Percentiles rank a stretch among this genome's conserved stretches.
Conservation (phyloP, 2,888 invertebrate genomes). For the Leptinotarsa haldemani region DNA sequence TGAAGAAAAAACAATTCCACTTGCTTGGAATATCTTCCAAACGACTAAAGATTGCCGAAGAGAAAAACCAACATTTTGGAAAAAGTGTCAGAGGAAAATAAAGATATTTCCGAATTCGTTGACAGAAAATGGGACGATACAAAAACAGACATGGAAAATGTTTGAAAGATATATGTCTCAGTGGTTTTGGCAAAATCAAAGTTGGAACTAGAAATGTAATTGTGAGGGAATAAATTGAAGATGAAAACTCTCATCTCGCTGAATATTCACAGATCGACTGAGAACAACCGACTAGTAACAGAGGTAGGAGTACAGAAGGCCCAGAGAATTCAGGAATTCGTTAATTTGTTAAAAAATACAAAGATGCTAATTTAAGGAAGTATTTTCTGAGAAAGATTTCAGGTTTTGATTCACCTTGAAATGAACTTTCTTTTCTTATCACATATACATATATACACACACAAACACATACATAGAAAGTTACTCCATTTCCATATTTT, state of each 20-base stretch:
- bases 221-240: slow-evolving; percentile 53
- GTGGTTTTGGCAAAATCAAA: slow-evolving; percentile 59
- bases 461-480: neutral
- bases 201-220: slow-evolving; percentile 58
- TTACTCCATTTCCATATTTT: slow-evolving; percentile 28
- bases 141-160: slow-evolving; percentile 42
- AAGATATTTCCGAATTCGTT: slow-evolving; percentile 42
- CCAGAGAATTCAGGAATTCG: slow-evolving; percentile 61
- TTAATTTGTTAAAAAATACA: slow-evolving; percentile 58
- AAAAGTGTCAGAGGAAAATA: slow-evolving; percentile 38
- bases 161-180: slow-evolving; percentile 58
- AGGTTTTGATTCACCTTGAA: slow-evolving; percentile 20
- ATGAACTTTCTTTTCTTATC: slow-evolving; percentile 17
- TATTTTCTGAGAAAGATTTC: too few relatives aligned
- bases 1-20: slow-evolving; percentile 32
- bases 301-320: slow-evolving; percentile 62
- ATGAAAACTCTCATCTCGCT: slow-evolving; percentile 50
- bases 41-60: slow-evolving; percentile 33
- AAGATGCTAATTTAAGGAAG: slow-evolving; percentile 54
- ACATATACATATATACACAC: neutral
- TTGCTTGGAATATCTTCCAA: slow-evolving; percentile 28
- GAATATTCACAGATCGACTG: slow-evolving; percentile 57
- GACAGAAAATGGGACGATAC: slow-evolving; percentile 46
- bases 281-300: slow-evolving; percentile 60
- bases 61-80: slow-evolving; percentile 37